These are phyloP conservation scores for Phrynocephalus forsythii DNA, from an alignment of 2,797 vertebrate genomes.

Conservation along the genomic window DNA sequence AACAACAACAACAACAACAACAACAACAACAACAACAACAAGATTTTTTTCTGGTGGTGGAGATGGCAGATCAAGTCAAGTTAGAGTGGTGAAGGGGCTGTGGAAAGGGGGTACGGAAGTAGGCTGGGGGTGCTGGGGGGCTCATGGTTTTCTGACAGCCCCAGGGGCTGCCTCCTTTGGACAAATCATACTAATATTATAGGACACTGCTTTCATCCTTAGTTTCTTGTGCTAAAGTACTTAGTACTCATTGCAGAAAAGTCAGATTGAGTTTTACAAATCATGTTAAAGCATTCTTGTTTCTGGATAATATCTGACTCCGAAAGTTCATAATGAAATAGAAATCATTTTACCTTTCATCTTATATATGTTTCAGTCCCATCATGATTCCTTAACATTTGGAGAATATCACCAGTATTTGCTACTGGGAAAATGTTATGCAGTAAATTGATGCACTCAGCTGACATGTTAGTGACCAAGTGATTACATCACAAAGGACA, in stretches of 20 bases:
- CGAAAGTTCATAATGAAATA: constrained; percentile 9
- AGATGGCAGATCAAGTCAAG: too few relatives aligned
- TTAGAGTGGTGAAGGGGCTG: too few relatives aligned
- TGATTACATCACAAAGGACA: constrained; percentile 44
- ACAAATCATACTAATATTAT: not conserved
- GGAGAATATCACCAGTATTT: not conserved
- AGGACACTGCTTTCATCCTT: not conserved
- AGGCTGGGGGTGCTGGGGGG: too few relatives aligned
- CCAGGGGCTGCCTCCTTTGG: not conserved
- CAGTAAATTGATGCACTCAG: constrained; percentile 11
- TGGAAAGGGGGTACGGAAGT: too few relatives aligned
- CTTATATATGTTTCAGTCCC: not conserved
- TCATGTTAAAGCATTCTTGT: not conserved
- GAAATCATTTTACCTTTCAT: constrained; percentile 33
- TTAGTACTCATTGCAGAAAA: constrained; percentile 2
- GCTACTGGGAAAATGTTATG: constrained; percentile 9
- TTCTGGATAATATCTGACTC: not conserved
- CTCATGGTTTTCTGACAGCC: too few relatives aligned
- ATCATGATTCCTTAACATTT: constrained; percentile 10
- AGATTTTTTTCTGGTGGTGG: too few relatives aligned
- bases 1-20: too few relatives aligned
- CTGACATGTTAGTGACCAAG: constrained; percentile 13
- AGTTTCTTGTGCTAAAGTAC: not conserved
- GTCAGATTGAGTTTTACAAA: not conserved
- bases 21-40: too few relatives aligned